Base-by-base conservation (phyloP, 2,888 invertebrate species). In the Agrenia bidenticulata region DNA sequence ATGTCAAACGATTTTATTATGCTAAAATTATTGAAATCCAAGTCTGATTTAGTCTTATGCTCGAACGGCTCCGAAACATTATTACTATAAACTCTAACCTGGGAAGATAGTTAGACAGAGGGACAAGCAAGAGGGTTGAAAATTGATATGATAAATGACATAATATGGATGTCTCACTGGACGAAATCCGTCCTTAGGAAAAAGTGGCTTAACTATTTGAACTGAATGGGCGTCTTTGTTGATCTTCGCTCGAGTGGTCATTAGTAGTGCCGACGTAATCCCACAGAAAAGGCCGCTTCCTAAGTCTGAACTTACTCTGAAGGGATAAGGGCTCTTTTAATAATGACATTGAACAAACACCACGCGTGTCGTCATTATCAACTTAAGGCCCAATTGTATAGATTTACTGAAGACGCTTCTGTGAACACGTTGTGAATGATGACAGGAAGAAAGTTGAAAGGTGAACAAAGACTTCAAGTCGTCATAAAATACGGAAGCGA, bases 321-420 rank as follows among this genome's bases (percentile, higher is more conserved):
- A 45, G 13, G 45, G 55, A 42, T 42, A 32, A 53, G 32, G 53
- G 24, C 37, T 24, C 49, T 45, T 45, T 45, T 45, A 45, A 9
- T 67, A 67, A 67, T 67, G 67, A 64, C 62, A 61, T 50, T 61
- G 59, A 60, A 64, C 64, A 70, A 69, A 67, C 63, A 66, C 63
- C 37, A 67, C 67, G 66, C 69, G 69, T 67, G 72, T 66, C 58
- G 55, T 58, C 45, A 17, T 19, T 15, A 45, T 45, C 19, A 45
- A 45, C 45, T 45, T 15, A 45, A 17, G n/a, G 4, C n/a, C 2
- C n/a, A 17, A 45, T 45, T 45, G 15, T 17, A 9, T 15, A 39
- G 39, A 45, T 45, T 4, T 45, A 45, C n/a, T 45, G 15, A 5
- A 4, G 15, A 17, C 4, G 5, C 45, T 45, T n/a, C 45, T 45